Conservation (phyloP, 2,888 invertebrate genomes). For the Oeneis ivallda region DNA sequence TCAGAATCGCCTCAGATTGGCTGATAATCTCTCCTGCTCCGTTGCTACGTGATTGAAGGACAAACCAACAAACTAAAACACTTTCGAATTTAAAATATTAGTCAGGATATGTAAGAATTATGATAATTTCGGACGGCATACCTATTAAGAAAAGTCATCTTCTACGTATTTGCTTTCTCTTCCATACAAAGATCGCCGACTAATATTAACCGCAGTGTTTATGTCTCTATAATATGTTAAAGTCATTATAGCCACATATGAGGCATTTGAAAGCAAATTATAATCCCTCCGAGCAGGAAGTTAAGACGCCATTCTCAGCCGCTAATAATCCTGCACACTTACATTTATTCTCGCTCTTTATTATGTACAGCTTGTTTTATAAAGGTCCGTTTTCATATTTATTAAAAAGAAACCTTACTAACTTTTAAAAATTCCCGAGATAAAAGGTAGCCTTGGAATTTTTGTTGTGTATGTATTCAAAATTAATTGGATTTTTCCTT, state of each 20-base stretch:
- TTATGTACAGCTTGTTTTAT: constrained; percentile 12
- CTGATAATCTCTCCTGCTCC: no score
- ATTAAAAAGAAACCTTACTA: not conserved
- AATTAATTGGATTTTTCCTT: no score
- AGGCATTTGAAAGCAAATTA: constrained; percentile 23
- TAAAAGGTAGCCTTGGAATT: no score
- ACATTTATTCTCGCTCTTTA: constrained; percentile 23
- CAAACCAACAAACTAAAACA: no score
- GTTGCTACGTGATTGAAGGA: no score
- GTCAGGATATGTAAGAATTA: no score
- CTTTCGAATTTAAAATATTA: no score
- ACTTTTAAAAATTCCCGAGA: no score
- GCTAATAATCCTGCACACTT: constrained; percentile 25
- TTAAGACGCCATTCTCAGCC: constrained; percentile 18
- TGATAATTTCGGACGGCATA: not conserved
- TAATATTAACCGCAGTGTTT: not conserved
- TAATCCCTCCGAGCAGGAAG: constrained; percentile 31
- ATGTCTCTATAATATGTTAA: constrained; percentile 19
- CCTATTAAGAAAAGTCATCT: not conserved
- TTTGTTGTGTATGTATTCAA: no score
- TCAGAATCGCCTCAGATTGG: no score
- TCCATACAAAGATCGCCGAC: not conserved
- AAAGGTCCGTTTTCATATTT: constrained; percentile 22
- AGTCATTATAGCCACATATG: constrained; percentile 29
- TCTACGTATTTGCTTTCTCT: constrained; percentile 1